phyloP scores from a whole-genome alignment of 1,140 invertebrate genomes.

The Sminthurides bifidus region DNA sequence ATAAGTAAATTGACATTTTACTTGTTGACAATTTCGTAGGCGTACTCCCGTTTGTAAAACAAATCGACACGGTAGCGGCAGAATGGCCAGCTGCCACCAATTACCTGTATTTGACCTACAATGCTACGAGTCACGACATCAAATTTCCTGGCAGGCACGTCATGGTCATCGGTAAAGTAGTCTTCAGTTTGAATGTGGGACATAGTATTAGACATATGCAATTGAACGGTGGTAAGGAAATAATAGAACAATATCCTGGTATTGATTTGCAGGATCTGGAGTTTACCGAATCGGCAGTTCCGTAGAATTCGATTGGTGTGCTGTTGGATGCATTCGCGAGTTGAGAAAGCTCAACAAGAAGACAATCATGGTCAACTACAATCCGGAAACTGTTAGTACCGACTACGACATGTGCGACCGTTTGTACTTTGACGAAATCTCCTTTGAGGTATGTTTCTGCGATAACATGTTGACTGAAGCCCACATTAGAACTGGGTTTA shows the following conservation, averaged over 20 bases:
- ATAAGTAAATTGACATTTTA: not conserved
- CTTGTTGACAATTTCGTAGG: constrained; percentile 25
- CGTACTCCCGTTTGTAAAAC: constrained; percentile 82
- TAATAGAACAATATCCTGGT: too few relatives aligned
- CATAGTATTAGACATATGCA: not conserved
- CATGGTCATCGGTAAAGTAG: constrained; percentile 59
- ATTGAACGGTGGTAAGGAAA: not conserved
- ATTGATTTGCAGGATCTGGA: constrained; percentile 58
- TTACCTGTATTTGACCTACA: constrained; percentile 96
- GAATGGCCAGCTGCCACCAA: constrained; percentile 98
- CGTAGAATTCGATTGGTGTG: constrained; percentile 99
- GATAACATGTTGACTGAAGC: too few relatives aligned
- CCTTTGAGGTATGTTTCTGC: constrained; percentile 62
- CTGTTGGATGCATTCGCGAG: constrained; percentile 88
- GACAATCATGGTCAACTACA: constrained; percentile 97
- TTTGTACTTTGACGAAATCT: constrained; percentile 98
- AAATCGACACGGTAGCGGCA: constrained; percentile 98
- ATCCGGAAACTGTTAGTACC: constrained; percentile 98
- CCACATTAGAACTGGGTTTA: not conserved
- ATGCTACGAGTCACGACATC: constrained; percentile 75
- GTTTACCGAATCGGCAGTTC: constrained; percentile 98
- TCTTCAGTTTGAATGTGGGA: not conserved
- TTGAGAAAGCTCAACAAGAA: constrained; percentile 67
- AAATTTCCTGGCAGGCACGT: constrained; percentile 63
- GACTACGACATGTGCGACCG: constrained; percentile 99